A percentile compares a stretch with the other conserved stretches of the same genome.
Conservation (phyloP, 2,113 vertebrate genomes). For the Xenus cinereus region DNA sequence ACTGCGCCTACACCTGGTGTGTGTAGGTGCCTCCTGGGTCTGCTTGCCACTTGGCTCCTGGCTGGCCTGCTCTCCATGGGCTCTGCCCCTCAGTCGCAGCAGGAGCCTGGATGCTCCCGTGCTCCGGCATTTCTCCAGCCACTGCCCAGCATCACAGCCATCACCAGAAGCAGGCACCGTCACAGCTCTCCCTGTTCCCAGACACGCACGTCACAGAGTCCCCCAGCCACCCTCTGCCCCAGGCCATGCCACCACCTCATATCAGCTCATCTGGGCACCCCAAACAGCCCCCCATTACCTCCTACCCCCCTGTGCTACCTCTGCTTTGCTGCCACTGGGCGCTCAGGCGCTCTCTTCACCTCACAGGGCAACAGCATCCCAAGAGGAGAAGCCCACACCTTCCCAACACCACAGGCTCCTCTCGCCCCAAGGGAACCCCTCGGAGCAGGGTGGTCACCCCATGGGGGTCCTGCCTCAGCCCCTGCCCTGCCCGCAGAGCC, state of each 20-base stretch:
- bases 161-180: not conserved
- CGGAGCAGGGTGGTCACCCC: rapidly evolving
- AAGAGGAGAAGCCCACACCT: not conserved
- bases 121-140: not conserved
- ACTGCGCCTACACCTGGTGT: rapidly evolving
- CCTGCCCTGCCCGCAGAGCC: not conserved
- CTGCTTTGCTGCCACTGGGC: not conserved
- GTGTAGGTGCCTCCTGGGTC: not conserved
- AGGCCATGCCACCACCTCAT: not conserved
- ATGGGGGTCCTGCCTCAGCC: rapidly evolving
- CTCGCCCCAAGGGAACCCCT: not conserved
- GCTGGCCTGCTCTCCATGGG: not conserved
- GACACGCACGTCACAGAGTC: rapidly evolving
- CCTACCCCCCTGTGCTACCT: not conserved
- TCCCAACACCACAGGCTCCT: not conserved
- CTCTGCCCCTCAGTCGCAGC: not conserved
- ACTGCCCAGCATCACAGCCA: no score
- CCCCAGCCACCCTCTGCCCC: not conserved
- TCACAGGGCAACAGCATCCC: not conserved
- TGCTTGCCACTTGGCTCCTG: not conserved
- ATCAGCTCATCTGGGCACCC: not conserved
- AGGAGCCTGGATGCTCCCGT: not conserved
- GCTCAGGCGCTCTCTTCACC: not conserved
- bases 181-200: not conserved
- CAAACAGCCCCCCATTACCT: rapidly evolving